Evolutionary conservation across 2,888 invertebrate species (phyloP).

Genomic region (Caenorhabditis afra): DNA sequence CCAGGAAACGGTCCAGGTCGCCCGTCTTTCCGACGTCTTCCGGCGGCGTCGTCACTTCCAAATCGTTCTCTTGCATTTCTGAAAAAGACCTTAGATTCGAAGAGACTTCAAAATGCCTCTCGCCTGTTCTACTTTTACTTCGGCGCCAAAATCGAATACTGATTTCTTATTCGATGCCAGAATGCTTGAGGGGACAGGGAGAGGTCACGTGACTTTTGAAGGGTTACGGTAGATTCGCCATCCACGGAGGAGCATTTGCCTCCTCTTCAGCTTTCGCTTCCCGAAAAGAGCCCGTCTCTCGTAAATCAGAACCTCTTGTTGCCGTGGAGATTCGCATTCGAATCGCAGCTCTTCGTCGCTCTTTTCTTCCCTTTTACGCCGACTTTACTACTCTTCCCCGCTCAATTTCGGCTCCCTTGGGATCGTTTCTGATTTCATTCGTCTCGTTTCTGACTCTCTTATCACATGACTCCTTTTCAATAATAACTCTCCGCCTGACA

Average conservation of each 20-base stretch:
- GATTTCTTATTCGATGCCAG: too few relatives aligned
- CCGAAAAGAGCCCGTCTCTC: too few relatives aligned
- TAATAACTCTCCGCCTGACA: neutral
- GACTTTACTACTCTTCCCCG: neutral
- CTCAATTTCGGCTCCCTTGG: neutral
- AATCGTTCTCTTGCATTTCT: constrained; percentile 19
- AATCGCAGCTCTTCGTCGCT: neutral
- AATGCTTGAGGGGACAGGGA: too few relatives aligned
- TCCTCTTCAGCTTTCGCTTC: too few relatives aligned
- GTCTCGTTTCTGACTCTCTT: neutral
- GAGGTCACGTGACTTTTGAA: too few relatives aligned
- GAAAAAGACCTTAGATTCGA: too few relatives aligned
- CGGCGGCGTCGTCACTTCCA: constrained; percentile 32
- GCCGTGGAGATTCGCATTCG: constrained; percentile 30
- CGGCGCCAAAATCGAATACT: too few relatives aligned
- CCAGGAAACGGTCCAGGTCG: constrained; percentile 41
- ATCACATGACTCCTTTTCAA: constrained; percentile 9
- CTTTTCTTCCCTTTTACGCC: constrained; percentile 8
- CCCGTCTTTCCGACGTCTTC: constrained; percentile 19
- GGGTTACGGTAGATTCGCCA: too few relatives aligned
- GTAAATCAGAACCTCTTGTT: constrained; percentile 15
- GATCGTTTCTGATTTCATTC: neutral
- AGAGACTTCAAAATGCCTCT: too few relatives aligned
- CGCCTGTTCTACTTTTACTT: too few relatives aligned
- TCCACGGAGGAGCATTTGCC: too few relatives aligned